Base-by-base conservation (phyloP, 2,888 invertebrate species). In the Chrysina gloriosa region DNA sequence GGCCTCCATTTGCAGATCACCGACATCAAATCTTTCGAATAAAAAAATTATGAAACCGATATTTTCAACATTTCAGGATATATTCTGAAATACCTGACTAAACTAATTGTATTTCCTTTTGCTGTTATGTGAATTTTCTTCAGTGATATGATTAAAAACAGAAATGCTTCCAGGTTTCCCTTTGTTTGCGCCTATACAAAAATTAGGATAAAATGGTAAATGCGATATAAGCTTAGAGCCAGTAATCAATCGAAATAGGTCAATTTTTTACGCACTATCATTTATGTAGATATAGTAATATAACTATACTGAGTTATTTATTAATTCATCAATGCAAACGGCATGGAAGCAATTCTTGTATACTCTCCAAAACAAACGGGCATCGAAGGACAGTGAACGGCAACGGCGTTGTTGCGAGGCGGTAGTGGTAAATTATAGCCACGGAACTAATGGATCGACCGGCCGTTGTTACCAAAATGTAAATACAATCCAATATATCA, bases 401-500 rank as follows among this genome's bases (percentile, higher is more conserved):
- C 23, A 27, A 3, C 25, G 11, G 27, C 25, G 48, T 9, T 25
- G 25, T 11, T 21, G 11, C 16, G 48, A 21, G 48, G 29, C 56
- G 39, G 23, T 21, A 56, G 56, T 21, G 36, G 56, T 56, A 39
- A 56, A 56, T 56, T 56, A 56, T 56, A 36, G 39, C 23, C 9
- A 56, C 56, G 36, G 56, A 56, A 56, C 56, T 56, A 56, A 56
- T 56, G 56, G 56, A 56, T 56, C 56, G 36, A 7, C 56, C 56
- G 56, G 21, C 56, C 56, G 56, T 56, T 56, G 56, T 56, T 56
- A 56, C 36, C 56, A 25, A 56, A 56, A 56, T 56, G 56, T 56
- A 56, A 56, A 56, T 56, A 56, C 56, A 56, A 56, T 56, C 56
- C 56, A 56, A 56, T 56, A 56, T 56, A 56, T 56, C 56, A 56